Evolutionary conservation across 2,797 vertebrate genomes (phyloP).

Genomic region (Trachurus trachurus): DNA sequence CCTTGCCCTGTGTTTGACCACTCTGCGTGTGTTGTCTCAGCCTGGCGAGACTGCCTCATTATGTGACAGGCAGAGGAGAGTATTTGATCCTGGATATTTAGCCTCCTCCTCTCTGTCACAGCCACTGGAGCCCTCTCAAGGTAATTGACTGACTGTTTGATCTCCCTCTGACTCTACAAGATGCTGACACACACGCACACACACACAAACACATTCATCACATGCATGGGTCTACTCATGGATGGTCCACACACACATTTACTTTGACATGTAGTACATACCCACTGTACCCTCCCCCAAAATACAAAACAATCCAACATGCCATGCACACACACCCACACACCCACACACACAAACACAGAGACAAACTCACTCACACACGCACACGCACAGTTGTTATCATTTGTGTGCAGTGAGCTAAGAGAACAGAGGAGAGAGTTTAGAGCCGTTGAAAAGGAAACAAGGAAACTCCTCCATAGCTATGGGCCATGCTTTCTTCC

Average conservation of each 20-base stretch:
- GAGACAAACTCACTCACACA: constrained; percentile 27
- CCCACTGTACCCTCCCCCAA: constrained; percentile 25
- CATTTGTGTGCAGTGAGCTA: constrained; percentile 70
- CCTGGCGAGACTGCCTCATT: constrained; percentile 62
- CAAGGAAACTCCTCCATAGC: constrained; percentile 80
- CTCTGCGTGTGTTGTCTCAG: constrained; percentile 62
- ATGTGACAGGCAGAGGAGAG: constrained; percentile 74
- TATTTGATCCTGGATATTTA: constrained; percentile 82
- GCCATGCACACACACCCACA: constrained; percentile 27
- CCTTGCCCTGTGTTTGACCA: constrained; percentile 64
- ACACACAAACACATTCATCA: constrained; percentile 50
- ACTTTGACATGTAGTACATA: constrained; percentile 29
- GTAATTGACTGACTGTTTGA: constrained; percentile 84
- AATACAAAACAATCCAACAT: constrained; percentile 26
- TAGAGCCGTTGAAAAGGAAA: constrained; percentile 76
- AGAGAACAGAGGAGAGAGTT: constrained; percentile 72
- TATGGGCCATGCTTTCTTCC: constrained; percentile 85
- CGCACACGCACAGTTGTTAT: constrained; percentile 67
- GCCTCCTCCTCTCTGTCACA: constrained; percentile 79
- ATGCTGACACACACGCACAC: constrained; percentile 50
- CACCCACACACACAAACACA: constrained; percentile 25
- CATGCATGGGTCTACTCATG: constrained; percentile 45
- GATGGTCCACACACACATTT: constrained; percentile 28
- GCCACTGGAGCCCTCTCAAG: constrained; percentile 82
- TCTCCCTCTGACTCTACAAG: constrained; percentile 77